Base-by-base conservation (phyloP, 2,113 vertebrate species). In the Astur gentilis region DNA sequence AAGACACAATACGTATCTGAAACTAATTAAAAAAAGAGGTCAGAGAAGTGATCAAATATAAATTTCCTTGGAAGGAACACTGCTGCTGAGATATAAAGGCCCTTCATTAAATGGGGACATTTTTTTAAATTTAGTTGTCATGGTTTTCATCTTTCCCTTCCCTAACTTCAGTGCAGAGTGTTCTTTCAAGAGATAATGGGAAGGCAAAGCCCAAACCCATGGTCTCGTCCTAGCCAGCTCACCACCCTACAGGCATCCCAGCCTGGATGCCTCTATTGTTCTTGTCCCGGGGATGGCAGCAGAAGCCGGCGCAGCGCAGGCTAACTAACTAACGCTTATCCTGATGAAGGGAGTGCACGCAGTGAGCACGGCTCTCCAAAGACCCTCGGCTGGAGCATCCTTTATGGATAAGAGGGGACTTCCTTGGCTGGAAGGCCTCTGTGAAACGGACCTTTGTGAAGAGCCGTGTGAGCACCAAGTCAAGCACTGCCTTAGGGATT, bases 311-410 rank as follows among this genome's bases (percentile, higher is more conserved):
- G 0, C 13, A 65, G 60, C 1, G 2, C 26, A 55, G 21, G 22
- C 40, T 52, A 57, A 42, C 40, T 52, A 62, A 42, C 2, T 52
- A 62, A 36, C 1, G 4, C 29, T 83, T 11, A 3, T 36, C 16
- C 36, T 1, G 1, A 23, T 0, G 2, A 72, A 89, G 26, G 25
- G 50, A 72, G 62, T 1, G 1, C 42, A 70, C 1, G 1, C 32
- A 70, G 17, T 5, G 2, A 17, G 20, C 2, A 2, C 11, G 1
- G 1, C 25, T 87, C 6, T 47, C 47, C 9, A 14, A 47, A 72
- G 72, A 67, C 52, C 18, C 12, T 66, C 2, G 1, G 25, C 47
- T 87, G n/a, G 18, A 92, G 26, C 4, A 3, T 54, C 36, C 32
- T 69, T 91, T 86, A 32, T n/a, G 52, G 71, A 61, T 31, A 40